Evolutionary conservation across 2,888 invertebrate species (phyloP).

Genomic region (Sycophila texana): DNA sequence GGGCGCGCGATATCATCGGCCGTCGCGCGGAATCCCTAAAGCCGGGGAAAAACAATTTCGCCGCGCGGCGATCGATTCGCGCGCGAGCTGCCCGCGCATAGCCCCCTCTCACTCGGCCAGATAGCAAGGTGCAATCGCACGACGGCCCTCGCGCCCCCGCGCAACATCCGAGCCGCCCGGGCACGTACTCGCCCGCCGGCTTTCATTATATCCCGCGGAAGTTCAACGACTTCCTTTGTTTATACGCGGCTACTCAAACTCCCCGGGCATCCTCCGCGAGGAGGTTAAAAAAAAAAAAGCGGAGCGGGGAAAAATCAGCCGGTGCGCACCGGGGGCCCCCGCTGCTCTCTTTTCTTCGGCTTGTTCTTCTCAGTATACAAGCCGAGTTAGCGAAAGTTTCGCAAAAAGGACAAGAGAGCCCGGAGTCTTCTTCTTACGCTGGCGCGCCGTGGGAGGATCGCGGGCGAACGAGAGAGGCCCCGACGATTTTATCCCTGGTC

Average conservation of each 20-base stretch:
- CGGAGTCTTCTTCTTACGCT: background rate
- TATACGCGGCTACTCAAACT: constrained; percentile 53
- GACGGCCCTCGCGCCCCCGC: constrained; percentile 37
- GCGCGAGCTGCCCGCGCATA: constrained; percentile 57
- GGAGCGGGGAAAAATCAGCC: constrained; percentile 1
- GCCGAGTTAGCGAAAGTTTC: constrained; percentile 49
- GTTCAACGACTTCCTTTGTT: constrained; percentile 57
- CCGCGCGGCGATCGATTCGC: constrained; percentile 53
- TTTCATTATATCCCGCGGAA: constrained; percentile 52
- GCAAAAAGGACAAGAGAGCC: constrained; percentile 36
- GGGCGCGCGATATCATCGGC: constrained; percentile 65
- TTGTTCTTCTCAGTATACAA: constrained; percentile 54
- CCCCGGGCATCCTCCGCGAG: background rate
- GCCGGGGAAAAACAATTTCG: constrained; percentile 62
- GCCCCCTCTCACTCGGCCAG: constrained; percentile 25
- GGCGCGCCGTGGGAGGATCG: background rate
- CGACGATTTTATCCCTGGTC: background rate
- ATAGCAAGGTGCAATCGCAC: constrained; percentile 31
- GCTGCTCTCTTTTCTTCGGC: constrained; percentile 52
- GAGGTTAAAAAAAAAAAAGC: constrained; percentile 26
- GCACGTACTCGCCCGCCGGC: constrained; percentile 48
- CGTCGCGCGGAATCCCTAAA: constrained; percentile 62
- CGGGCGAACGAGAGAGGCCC: background rate
- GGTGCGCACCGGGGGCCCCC: constrained; percentile 6
- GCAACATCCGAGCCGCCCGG: background rate